Evolutionary conservation across 2,113 vertebrate species (phyloP), one percentile per base, ranked within the genome.

Genomic region (Tragelaphus strepsiceros): DNA sequence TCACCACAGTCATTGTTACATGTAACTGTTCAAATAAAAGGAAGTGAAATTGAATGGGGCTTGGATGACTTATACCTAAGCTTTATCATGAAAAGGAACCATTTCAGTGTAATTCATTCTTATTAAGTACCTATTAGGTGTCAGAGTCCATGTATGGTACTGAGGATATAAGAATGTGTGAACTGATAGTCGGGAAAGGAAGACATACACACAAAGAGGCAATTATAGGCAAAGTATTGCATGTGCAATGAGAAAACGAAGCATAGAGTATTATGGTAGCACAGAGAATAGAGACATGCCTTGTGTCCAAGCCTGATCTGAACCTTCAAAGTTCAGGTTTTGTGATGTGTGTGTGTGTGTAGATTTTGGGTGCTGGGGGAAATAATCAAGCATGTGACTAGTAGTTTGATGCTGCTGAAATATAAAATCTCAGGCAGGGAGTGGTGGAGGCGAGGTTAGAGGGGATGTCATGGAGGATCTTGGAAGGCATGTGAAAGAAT

Each of bases 21-120:
- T 14, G 1, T 46, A 90, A 92, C 16, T 96, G 71, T 51, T 96
- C 81, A 92, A 92, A 54, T 74, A 80, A 91, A 96, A 94, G 49
- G 35, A 85, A 92, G 53, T 88, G 77, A 96, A 90, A 6, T 43
- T 91, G 16, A 78, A 49, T 62, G n/a, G 53, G 13, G 7, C 30
- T 56, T 94, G 24, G 0, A 19, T 84, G n/a, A 77, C 6, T 61
- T 96, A 86, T 13, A 77, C 46, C 26, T 95, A 35, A 87, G 24
- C 24, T 96, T 94, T 85, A 46, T 30, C 22, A 46, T 51, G 15
- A 22, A 88, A 54, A 71, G 53, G 58, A 95, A 88, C 24, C 15
- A 35, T 93, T 97, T 97, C 13, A 49, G 21, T 89, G 19, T 89
- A 78, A 83, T 59, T 87, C 59, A 83, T 83, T 64, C 78, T 93